Evolutionary conservation across 2,888 invertebrate genomes (phyloP), one percentile per base, ranked within the genome.

Genomic region (Clostera curtula): DNA sequence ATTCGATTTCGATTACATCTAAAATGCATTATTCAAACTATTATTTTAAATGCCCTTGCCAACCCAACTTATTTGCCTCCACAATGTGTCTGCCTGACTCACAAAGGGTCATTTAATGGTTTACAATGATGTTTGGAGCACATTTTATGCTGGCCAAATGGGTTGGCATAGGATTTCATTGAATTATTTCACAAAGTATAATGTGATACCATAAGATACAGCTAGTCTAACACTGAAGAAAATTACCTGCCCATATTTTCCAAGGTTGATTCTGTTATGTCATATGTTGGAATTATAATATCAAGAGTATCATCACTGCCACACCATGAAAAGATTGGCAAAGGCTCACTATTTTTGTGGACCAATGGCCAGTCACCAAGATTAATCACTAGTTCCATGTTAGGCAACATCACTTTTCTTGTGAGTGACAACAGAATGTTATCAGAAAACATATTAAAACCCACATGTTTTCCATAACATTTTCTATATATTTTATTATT

Each of bases 261-360:
- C 36, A 97, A 69, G 1, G 95, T 90, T 7, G 97, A 92, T 76
- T 97, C 94, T 1, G 96, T 96, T 23, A 98, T 85, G 64, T 98
- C 97, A 73, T 98, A 98, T 1, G 97, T 97, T 4, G 98, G 98
- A 86, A 98, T 86, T 13, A 96, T 88, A 62, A 98, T 96, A 68
- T 98, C 98, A 49, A 87, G 82, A 3, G 92, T 90, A 33, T 92
- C 90, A 31, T 88, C 86, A 38, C 95, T 97, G 1, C 97, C 97
- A 73, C 98, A 98, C 98, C 98, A 98, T 8, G 97, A 97, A 63
- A 98, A 93, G 36, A 98, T 88, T 2, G 98, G 97, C 38, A 90
- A 86, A 6, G 86, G 84, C 7, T 86, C 82, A 5, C 69, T 69
- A 19, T 62, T 68, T 39, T 82, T 86, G 31, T 85, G 82, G 2